Percentiles rank a stretch among this genome's conserved stretches.
Evolutionary conservation across 2,113 vertebrate species (phyloP).

Genomic region (Cygnus atratus): DNA sequence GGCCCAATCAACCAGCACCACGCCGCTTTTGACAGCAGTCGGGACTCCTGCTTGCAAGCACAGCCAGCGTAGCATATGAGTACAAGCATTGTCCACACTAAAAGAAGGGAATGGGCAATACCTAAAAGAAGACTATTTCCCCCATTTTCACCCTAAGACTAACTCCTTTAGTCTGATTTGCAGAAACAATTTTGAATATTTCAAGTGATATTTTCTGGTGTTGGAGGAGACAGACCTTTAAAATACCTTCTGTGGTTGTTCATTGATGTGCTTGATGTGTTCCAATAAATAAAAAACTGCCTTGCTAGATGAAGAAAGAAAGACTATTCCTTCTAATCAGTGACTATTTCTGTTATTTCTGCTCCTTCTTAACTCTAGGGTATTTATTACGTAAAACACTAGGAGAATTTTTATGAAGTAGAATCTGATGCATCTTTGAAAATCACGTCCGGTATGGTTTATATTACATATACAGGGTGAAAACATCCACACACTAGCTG

Average conservation of each 20-base stretch:
- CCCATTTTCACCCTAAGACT: neutral
- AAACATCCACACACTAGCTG: neutral
- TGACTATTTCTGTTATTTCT: neutral
- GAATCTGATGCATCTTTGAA: neutral
- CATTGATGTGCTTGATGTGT: neutral
- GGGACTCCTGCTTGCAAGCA: neutral
- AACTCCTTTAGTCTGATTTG: neutral
- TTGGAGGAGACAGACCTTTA: neutral
- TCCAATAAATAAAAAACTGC: neutral
- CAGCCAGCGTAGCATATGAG: neutral
- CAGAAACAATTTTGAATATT: neutral
- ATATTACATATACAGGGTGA: neutral
- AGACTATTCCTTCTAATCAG: neutral
- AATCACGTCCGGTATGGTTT: neutral
- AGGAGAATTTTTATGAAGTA: neutral
- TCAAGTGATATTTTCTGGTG: neutral
- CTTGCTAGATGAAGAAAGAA: neutral
- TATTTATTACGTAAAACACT: neutral
- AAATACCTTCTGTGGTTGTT: neutral
- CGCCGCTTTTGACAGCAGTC: neutral
- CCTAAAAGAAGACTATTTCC: neutral
- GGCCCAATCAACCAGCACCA: neutral
- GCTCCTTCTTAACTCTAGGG: neutral
- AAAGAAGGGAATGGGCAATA: neutral
- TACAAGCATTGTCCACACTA: neutral